These are phyloP conservation scores for Alosa sapidissima DNA, from an alignment of 2,797 vertebrate genomes.

Conservation along the genomic window DNA sequence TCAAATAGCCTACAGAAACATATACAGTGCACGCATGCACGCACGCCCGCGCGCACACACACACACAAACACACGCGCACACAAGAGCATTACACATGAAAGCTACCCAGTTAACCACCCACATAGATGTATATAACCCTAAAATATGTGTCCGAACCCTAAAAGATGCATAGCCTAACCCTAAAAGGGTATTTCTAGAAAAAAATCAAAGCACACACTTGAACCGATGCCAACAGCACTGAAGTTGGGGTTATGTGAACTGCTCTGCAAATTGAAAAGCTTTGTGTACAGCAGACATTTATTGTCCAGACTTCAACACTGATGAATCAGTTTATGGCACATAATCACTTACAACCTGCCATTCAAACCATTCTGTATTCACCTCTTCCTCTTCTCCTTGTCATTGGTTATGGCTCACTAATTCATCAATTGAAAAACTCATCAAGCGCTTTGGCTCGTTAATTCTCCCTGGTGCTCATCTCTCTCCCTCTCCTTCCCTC, in stretches of 20 bases:
- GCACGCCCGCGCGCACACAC: neutral
- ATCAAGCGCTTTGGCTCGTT: neutral
- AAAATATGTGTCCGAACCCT: no score
- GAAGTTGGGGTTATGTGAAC: neutral
- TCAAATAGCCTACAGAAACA: no score
- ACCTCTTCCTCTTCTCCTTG: neutral
- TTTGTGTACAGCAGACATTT: neutral
- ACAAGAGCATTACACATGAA: neutral
- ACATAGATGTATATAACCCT: no score
- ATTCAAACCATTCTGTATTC: neutral
- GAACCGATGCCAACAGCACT: neutral
- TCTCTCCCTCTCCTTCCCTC: neutral
- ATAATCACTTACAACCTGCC: neutral
- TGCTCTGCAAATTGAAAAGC: neutral
- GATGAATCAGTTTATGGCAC: neutral
- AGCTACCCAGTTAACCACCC: neutral
- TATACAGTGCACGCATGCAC: neutral
- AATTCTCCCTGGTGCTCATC: no score
- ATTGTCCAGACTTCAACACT: neutral
- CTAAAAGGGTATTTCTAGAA: no score
- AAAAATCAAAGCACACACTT: no score
- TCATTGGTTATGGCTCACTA: neutral
- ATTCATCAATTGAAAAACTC: neutral
- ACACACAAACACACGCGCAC: neutral
- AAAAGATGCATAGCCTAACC: no score